Evolutionary conservation across 2,797 vertebrate species (phyloP).

Genomic region (Parauchenoglanis ngamensis): DNA sequence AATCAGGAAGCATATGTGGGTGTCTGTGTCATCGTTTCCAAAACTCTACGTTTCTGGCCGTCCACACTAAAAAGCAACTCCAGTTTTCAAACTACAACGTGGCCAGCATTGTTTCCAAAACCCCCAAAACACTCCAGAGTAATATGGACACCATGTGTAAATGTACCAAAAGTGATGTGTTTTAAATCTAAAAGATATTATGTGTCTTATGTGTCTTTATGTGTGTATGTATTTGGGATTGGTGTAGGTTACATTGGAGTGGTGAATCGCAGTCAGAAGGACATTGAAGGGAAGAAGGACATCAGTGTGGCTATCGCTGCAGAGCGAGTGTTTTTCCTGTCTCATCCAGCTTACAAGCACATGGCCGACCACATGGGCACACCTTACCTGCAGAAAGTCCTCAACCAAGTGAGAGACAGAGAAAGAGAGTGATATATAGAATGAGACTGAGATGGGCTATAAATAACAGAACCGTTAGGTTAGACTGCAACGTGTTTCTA

Average conservation of each 20-base stretch:
- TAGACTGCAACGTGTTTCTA: background rate
- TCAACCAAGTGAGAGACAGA: conserved; percentile 81
- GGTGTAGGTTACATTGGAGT: conserved; percentile 82
- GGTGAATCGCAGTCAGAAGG: conserved; percentile 87
- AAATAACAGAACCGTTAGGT: background rate
- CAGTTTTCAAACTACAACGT: too few species aligned
- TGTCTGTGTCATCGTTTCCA: too few species aligned
- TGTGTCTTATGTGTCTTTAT: background rate
- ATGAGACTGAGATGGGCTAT: too few species aligned
- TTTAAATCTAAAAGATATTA: too few species aligned
- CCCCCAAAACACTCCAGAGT: too few species aligned
- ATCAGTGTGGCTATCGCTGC: conserved; percentile 79
- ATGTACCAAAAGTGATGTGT: too few species aligned
- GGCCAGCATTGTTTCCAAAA: too few species aligned
- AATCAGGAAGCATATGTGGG: too few species aligned
- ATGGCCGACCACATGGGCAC: conserved; percentile 83
- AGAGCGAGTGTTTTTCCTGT: conserved; percentile 81
- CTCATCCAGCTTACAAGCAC: conserved; percentile 82
- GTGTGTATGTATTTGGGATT: conserved; percentile 8
- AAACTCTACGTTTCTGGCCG: too few species aligned
- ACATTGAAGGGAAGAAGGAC: conserved; percentile 85
- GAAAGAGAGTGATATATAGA: background rate
- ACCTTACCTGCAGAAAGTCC: conserved; percentile 78
- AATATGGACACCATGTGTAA: too few species aligned
- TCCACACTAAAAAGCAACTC: too few species aligned